phyloP scores from a whole-genome alignment of 2,888 invertebrate species.

The Drosophila subquinaria region DNA sequence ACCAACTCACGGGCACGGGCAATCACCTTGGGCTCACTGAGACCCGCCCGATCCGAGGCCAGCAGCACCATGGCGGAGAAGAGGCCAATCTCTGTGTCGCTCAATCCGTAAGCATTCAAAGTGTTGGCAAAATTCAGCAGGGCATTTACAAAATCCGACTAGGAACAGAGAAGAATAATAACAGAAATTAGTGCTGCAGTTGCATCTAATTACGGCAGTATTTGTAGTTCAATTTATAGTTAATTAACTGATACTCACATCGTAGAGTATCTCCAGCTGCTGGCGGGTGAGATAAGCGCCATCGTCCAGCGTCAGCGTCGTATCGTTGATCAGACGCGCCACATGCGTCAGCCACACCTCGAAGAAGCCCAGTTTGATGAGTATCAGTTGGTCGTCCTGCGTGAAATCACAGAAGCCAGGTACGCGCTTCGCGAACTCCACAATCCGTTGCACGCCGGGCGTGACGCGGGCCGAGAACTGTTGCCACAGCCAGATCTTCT shows the following conservation, averaged over 20 bases:
- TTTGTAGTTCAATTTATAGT: not conserved
- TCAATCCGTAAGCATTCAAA: conserved; percentile 91
- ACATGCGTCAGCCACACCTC: conserved; percentile 97
- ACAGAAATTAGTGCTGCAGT: not conserved
- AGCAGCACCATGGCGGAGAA: conserved; percentile 94
- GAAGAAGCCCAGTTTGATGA: conserved; percentile 98
- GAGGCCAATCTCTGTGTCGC: conserved; percentile 95
- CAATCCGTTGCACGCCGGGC: conserved; percentile 96
- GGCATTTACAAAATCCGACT: conserved; percentile 94
- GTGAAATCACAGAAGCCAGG: conserved; percentile 96
- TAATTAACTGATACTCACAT: conserved; percentile 88
- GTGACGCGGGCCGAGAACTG: conserved; percentile 94
- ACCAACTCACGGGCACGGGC: conserved; percentile 93
- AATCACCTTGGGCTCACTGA: conserved; percentile 92
- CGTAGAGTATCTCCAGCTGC: conserved; percentile 95
- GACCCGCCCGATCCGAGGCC: conserved; percentile 91
- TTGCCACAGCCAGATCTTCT: conserved; percentile 94
- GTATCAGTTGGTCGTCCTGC: conserved; percentile 98
- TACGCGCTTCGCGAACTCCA: conserved; percentile 97
- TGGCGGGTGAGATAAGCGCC: conserved; percentile 93
- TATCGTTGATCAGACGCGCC: conserved; percentile 91
- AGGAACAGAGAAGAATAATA: conserved; percentile 79
- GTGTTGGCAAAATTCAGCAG: conserved; percentile 93
- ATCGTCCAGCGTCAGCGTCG: conserved; percentile 94
- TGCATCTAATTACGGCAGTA: not conserved